phyloP scores from a whole-genome alignment of 1,140 invertebrate genomes.

The Rhyzopertha dominica region DNA sequence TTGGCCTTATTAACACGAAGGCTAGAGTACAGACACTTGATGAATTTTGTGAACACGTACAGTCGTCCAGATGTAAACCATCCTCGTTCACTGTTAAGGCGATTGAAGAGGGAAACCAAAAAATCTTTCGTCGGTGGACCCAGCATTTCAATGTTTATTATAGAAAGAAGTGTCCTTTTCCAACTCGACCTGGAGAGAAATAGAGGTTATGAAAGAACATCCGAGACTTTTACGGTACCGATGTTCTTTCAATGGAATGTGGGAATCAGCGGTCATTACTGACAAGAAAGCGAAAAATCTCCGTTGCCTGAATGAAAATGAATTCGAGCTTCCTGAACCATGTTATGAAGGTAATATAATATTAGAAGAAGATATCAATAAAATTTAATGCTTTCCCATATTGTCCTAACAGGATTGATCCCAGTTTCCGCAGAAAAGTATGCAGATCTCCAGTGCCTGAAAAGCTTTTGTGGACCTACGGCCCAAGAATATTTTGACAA shows the following conservation, averaged over 20 bases:
- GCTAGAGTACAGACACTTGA: constrained; percentile 20
- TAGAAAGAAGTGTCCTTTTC: constrained; percentile 15
- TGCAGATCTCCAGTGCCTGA: too few relatives aligned
- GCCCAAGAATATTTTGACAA: too few relatives aligned
- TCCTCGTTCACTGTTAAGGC: constrained; percentile 22
- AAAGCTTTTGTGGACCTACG: too few relatives aligned
- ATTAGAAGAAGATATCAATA: too few relatives aligned
- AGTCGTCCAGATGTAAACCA: constrained; percentile 20
- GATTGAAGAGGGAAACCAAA: constrained; percentile 4
- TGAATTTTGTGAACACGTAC: constrained; percentile 20
- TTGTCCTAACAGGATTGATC: too few relatives aligned
- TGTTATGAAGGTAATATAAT: too few relatives aligned
- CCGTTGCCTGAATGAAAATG: too few relatives aligned
- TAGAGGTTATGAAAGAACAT: constrained; percentile 1
- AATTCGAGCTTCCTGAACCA: too few relatives aligned
- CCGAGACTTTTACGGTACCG: constrained; percentile 1
- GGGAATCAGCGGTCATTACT: not conserved
- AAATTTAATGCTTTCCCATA: too few relatives aligned
- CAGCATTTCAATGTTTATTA: constrained; percentile 1
- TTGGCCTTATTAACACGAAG: constrained; percentile 29
- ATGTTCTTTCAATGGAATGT: constrained; percentile 1
- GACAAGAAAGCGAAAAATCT: too few relatives aligned
- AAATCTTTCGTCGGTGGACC: not conserved
- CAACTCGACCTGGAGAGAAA: constrained; percentile 8
- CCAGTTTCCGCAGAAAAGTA: too few relatives aligned